Base-by-base conservation (phyloP, 2,113 vertebrate species). In the Labeo catla region DNA sequence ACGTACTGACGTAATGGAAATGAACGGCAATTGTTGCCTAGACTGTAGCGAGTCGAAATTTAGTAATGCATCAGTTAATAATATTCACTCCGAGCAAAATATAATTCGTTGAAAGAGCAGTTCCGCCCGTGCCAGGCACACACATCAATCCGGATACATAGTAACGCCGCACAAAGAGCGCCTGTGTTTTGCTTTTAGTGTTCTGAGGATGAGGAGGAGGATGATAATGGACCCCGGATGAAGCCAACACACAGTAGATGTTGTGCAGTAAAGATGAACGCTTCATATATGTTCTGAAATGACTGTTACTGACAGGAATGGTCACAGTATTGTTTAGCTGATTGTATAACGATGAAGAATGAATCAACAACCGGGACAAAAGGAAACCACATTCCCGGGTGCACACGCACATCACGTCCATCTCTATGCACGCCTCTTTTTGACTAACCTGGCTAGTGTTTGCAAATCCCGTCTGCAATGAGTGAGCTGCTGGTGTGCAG, bases 401-500 rank as follows among this genome's bases (percentile, higher is more conserved):
- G 49, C 49, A 19, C 50, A 34, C n/a, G 54, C 16, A 11, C 10
- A 21, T 19, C 28, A 10, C 81, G 6, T n/a, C 70, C 23, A 3
- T 70, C 65, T 70, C 65, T 19, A 11, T 13, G 65, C 65, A n/a
- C 65, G 68, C 68, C 52, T 45, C 50, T 34, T 84, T 52, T 54
- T n/a, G 65, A 84, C 82, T 57, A 73, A 84, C 82, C 82, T 84
- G 82, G 21, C 68, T 49, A 28, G 68, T 57, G 68, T 59, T 57
- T 59, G 63, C 65, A 70, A 54, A 74, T 84, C 68, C 82, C 61
- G 80, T 68, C 61, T 81, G 81, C 66, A 43, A 16, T 13, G 11
- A 50, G 49, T 39, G 34, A 72, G 36, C 34, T 57, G 82, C 66
- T n/a, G 68, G 34, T 45, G 50, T 43, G 68, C 78, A 63, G 78